Conservation (phyloP, 2,888 invertebrate species). For the Heteromyza rotundicornis region DNA sequence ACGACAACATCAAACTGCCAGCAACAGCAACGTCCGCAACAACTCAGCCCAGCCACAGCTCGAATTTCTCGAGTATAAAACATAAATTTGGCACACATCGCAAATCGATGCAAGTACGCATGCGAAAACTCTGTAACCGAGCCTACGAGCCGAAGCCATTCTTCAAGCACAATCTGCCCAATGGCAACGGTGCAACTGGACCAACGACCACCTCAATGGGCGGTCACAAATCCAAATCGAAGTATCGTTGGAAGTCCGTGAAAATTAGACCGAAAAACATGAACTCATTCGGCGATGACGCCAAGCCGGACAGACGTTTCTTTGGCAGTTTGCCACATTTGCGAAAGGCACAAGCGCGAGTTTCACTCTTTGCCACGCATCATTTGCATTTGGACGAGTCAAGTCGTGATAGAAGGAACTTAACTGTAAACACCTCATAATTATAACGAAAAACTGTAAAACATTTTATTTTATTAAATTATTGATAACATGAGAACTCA, state of each 20-base stretch:
- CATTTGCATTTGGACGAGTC: too few relatives aligned
- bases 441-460: too few relatives aligned
- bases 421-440: too few relatives aligned
- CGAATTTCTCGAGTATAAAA: conserved; percentile 44
- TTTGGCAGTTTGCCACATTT: conserved; percentile 43
- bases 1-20: conserved; percentile 23
- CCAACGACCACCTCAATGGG: not conserved
- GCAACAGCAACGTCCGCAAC: not conserved
- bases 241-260: conserved; percentile 29
- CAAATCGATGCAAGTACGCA: conserved; percentile 47
- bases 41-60: conserved; percentile 21
- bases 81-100: conserved; percentile 46
- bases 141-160: conserved; percentile 30
- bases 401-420: too few relatives aligned
- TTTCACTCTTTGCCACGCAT: conserved; percentile 26
- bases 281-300: conserved; percentile 3
- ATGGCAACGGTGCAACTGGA: too few relatives aligned
- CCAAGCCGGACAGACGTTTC: conserved; percentile 19
- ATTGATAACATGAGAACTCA: too few relatives aligned
- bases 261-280: conserved; percentile 26
- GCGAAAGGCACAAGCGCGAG: conserved; percentile 28
- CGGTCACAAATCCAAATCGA: not conserved
- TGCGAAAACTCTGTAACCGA: conserved; percentile 43
- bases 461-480: too few relatives aligned
- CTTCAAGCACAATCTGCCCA: conserved; percentile 16